Percentiles rank a stretch among this genome's conserved stretches.
phyloP scores from a whole-genome alignment of 2,797 vertebrate genomes.

The Myripristis murdjan region DNA sequence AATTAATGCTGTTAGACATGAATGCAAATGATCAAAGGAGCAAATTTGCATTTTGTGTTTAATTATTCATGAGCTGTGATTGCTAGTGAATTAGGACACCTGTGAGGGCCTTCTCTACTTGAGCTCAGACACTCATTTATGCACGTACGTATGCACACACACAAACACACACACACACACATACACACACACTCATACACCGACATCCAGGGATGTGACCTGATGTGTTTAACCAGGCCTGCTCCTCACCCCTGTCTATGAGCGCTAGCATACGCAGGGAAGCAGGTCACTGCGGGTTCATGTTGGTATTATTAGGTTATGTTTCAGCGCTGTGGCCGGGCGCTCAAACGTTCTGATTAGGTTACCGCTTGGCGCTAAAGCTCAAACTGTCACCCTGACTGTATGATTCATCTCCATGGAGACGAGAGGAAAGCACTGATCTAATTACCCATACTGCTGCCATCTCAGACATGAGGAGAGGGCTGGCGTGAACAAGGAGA shows the following conservation, averaged over 20 bases:
- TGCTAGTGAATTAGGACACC: conserved; percentile 82
- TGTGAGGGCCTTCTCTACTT: conserved; percentile 70
- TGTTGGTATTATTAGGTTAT: conserved; percentile 78
- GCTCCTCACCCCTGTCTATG: conserved; percentile 57
- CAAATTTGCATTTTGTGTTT: conserved; percentile 81
- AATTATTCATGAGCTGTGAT: conserved; percentile 83
- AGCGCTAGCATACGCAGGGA: conserved; percentile 58
- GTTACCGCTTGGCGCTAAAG: conserved; percentile 76
- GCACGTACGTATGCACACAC: conserved; percentile 28
- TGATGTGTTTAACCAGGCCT: conserved; percentile 72
- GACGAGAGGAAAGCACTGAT: conserved; percentile 81
- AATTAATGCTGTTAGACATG: conserved; percentile 85
- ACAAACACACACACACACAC: too few relatives aligned
- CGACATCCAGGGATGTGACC: conserved; percentile 68
- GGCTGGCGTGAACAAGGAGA: conserved; percentile 45
- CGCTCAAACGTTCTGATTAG: conserved; percentile 83
- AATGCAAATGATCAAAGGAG: conserved; percentile 84
- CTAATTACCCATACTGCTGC: conserved; percentile 79
- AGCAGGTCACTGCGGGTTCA: conserved; percentile 80
- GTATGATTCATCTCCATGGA: conserved; percentile 84
- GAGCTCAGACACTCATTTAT: conserved; percentile 51
- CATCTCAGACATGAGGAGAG: conserved; percentile 68
- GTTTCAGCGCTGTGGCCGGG: conserved; percentile 59
- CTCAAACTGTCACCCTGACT: conserved; percentile 80
- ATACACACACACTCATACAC: conserved; percentile 30